phyloP scores from a whole-genome alignment of 2,797 vertebrate species.

The Prionace glauca region DNA sequence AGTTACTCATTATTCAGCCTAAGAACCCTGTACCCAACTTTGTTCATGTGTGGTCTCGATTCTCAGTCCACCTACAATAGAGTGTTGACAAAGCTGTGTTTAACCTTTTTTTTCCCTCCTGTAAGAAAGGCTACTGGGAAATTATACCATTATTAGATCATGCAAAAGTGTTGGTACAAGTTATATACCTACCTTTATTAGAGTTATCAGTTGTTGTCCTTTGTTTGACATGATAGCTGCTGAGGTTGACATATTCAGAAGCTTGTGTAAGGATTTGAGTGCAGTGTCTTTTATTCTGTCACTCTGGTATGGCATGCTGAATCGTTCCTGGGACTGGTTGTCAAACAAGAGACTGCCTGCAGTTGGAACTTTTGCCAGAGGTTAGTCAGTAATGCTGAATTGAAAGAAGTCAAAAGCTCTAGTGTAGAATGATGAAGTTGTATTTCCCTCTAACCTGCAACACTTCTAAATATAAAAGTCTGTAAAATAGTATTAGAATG shows the following conservation, averaged over 20 bases:
- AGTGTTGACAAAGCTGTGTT: background rate
- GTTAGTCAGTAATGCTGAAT: background rate
- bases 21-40: background rate
- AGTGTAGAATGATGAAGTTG: background rate
- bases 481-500: background rate
- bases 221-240: background rate
- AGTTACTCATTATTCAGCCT: background rate
- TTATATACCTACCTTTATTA: background rate
- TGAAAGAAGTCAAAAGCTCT: background rate
- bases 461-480: background rate
- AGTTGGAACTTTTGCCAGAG: background rate
- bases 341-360: background rate
- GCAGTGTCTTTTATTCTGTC: background rate
- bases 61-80: background rate
- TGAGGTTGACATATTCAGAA: background rate
- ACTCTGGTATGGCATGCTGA: background rate
- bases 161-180: background rate
- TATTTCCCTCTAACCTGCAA: background rate
- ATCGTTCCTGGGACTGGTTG: background rate
- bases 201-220: background rate
- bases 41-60: background rate
- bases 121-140: background rate
- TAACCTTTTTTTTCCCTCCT: background rate
- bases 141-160: background rate
- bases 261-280: background rate